Evolutionary conservation across 2,113 vertebrate species (phyloP).

Genomic region (Percopsis transmontana): DNA sequence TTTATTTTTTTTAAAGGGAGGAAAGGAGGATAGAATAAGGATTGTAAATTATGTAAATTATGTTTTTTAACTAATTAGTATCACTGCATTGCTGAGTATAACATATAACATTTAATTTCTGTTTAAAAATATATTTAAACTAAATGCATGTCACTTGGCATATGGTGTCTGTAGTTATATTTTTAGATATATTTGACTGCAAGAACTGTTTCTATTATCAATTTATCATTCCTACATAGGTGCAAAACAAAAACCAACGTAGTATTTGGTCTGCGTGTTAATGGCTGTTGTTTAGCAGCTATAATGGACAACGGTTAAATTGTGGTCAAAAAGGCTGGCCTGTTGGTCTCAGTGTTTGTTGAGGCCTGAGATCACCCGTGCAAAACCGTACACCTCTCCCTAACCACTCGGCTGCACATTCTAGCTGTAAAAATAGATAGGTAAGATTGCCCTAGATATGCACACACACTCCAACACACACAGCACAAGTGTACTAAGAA

Average conservation of each 20-base stretch:
- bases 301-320: constrained; percentile 67
- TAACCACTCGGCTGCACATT: constrained; percentile 69
- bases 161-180: background rate
- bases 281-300: constrained; percentile 39
- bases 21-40: too few relatives aligned
- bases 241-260: background rate
- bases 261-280: background rate
- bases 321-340: constrained; percentile 59
- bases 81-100: too few relatives aligned
- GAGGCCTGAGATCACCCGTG: constrained; percentile 39
- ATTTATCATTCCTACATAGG: background rate
- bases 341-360: constrained; percentile 34
- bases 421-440: constrained; percentile 75
- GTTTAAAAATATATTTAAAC: background rate
- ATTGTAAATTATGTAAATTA: too few relatives aligned
- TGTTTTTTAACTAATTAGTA: too few relatives aligned
- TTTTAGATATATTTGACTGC: background rate
- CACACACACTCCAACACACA: constrained; percentile 28
- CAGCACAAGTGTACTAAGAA: constrained; percentile 5
- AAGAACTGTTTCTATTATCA: too few relatives aligned
- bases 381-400: constrained; percentile 33
- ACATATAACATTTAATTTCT: background rate
- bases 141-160: background rate
- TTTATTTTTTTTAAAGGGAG: too few relatives aligned
- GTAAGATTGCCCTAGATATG: constrained; percentile 66